Evolutionary conservation across 2,113 vertebrate species (phyloP).

Genomic region (Colaptes auratus): DNA sequence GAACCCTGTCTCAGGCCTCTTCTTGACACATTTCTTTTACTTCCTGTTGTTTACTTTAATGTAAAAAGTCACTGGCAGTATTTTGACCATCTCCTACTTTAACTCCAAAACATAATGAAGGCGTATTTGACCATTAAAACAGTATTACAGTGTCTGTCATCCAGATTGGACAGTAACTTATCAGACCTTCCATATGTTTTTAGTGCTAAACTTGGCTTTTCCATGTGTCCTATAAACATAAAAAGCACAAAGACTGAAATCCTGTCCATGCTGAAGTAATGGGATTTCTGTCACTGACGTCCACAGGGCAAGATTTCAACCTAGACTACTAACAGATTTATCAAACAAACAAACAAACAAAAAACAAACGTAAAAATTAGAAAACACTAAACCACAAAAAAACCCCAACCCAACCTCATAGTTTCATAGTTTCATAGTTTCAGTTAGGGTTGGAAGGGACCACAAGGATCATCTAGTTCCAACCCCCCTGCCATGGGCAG

Average conservation of each 20-base stretch:
- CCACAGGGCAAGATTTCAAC: constrained; percentile 16
- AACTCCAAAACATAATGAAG: constrained; percentile 17
- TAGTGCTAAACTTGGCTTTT: constrained; percentile 53
- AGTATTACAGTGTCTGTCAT: constrained; percentile 37
- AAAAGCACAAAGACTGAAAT: constrained; percentile 44
- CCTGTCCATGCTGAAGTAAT: background rate
- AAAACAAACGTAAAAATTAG: too few species aligned
- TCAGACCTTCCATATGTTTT: constrained; percentile 47
- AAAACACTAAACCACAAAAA: too few species aligned
- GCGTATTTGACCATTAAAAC: background rate
- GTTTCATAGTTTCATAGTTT: too few species aligned
- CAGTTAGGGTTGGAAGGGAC: too few species aligned
- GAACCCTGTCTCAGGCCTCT: constrained; percentile 39
- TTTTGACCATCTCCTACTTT: constrained; percentile 18
- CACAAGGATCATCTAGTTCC: too few species aligned
- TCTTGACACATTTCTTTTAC: constrained; percentile 40
- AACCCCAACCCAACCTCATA: too few species aligned
- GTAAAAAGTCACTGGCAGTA: constrained; percentile 30
- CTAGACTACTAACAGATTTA: constrained; percentile 15
- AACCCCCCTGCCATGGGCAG: too few species aligned
- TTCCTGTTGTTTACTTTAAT: constrained; percentile 46
- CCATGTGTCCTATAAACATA: background rate
- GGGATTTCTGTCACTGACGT: constrained; percentile 32
- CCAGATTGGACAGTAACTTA: constrained; percentile 39
- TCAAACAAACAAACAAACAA: too few species aligned